Base-by-base conservation (phyloP, 2,113 vertebrate species). In the Rhynchomys soricoides region DNA sequence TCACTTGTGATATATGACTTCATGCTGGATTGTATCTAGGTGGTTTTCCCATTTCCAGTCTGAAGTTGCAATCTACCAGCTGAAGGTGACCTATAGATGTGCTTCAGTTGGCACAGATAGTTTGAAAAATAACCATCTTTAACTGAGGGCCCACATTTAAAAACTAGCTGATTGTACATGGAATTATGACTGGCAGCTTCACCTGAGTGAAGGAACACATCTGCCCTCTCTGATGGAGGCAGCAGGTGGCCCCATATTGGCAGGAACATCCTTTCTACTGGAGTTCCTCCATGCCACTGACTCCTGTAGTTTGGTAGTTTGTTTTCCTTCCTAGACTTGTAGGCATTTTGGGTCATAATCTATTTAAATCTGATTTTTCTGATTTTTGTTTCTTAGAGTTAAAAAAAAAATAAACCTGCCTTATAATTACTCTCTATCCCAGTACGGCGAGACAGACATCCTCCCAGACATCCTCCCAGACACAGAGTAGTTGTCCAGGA, bases 161-260 rank as follows among this genome's bases (percentile, higher is more conserved):
- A 68, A 81, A 57, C 9, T 19, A n/a, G 21, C 45, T 89, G 24
- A 43, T 66, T 15, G 9, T 3, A 81, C 11, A 0, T 11, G 50
- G 37, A 52, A 40, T n/a, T 55, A 55, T 29, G 43, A 24, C 34
- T 55, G 40, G 45, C 0, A 0, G 2, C 37, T 62, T 86, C 66
- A 26, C 3, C 4, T 1, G 19, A 31, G n/a, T 22, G n/a, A 48
- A 9, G 50, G 15, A 7, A 11, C 11, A 19, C 62, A 13, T 9
- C 12, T 17, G n/a, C 13, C 31, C 4, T 1, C 17, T 78, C 10
- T 13, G 0, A 31, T 26, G 45, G 40, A 64, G 57, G 26, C 8
- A 1, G 26, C 31, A 37, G n/a, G 11, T 21, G 8, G 11, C 48
- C 26, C 55, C 16, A 0, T 17, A 0, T 8, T 7, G 24, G 1